These are phyloP conservation scores for Microctonus hyperodae DNA, from an alignment of 2,888 invertebrate genomes.

Conservation along the genomic window DNA sequence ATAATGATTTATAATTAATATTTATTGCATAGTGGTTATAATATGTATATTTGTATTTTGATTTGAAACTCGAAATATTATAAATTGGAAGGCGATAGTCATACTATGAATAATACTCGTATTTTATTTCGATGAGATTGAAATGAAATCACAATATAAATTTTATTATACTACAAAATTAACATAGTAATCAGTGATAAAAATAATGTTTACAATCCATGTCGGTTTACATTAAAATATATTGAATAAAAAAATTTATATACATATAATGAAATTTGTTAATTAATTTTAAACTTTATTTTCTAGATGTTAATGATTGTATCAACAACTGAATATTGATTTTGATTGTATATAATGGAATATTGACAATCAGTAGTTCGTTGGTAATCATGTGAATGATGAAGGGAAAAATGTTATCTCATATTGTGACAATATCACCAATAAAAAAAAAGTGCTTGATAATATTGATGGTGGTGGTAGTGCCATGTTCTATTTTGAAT, in stretches of 20 bases:
- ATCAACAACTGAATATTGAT: background rate
- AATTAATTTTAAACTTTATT: no score
- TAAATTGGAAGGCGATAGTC: no score
- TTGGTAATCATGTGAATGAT: slow-evolving; percentile 7
- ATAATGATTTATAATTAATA: no score
- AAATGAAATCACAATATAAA: background rate
- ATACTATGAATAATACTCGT: no score
- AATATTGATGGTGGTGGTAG: slow-evolving; percentile 50
- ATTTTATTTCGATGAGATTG: background rate
- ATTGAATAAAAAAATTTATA: no score
- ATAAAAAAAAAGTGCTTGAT: slow-evolving; percentile 54
- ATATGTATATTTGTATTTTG: no score
- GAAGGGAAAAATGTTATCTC: slow-evolving; percentile 47
- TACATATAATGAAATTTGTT: no score
- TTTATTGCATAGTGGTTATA: no score
- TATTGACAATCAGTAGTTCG: background rate
- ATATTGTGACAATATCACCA: slow-evolving; percentile 52
- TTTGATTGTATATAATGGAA: background rate
- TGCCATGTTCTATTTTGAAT: slow-evolving; percentile 56
- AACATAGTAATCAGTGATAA: background rate
- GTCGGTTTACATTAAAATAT: no score
- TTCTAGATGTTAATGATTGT: background rate
- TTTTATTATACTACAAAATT: background rate
- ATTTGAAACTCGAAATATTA: no score
- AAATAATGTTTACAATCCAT: background rate